Base-by-base conservation (phyloP, 2,888 invertebrate species). In the Leptinotarsa haldemani region DNA sequence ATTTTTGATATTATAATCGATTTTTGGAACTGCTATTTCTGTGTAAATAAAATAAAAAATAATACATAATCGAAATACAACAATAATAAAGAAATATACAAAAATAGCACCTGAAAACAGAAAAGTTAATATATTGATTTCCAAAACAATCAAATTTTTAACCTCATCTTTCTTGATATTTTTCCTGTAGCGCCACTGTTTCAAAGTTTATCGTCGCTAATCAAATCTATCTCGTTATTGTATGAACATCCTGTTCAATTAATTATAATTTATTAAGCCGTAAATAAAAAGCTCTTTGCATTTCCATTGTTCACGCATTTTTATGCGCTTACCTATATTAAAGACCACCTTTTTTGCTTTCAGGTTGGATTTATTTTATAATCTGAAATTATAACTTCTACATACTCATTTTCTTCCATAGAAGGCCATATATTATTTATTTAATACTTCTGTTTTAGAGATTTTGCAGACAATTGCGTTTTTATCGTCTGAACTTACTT, bases 361-460 rank as follows among this genome's bases (percentile, higher is more conserved):
- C 56, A 56, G 56, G 12, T 56, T 22, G 56, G 13, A 56, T 56
- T 56, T 56, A 56, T 56, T 56, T 56, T 56, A 56, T 56, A 56
- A 56, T 56, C 56, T 56, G 56, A 56, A 56, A 56, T 56, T 56
- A 56, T 56, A 56, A 56, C 56, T 56, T 56, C 22, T 56, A 56
- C 56, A 56, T 56, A 56, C 56, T 56, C 56, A 56, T 56, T 56
- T 56, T 56, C 56, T 9, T 22, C 22, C 56, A 56, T 56, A 56
- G 22, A 22, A 56, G 22, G 56, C 22, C 15, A 15, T 22, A 52
- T 52, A 15, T 56, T 56, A 22, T 22, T 56, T 13, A 56, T 56
- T 56, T 15, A 22, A 22, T 12, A 56, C 15, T 13, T 56, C 20
- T 18, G 20, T 56, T 15, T 25, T 25, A 15, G 16, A 56, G 56